phyloP scores from a whole-genome alignment of 2,113 vertebrate species.

The Pogonocichla stellata region DNA sequence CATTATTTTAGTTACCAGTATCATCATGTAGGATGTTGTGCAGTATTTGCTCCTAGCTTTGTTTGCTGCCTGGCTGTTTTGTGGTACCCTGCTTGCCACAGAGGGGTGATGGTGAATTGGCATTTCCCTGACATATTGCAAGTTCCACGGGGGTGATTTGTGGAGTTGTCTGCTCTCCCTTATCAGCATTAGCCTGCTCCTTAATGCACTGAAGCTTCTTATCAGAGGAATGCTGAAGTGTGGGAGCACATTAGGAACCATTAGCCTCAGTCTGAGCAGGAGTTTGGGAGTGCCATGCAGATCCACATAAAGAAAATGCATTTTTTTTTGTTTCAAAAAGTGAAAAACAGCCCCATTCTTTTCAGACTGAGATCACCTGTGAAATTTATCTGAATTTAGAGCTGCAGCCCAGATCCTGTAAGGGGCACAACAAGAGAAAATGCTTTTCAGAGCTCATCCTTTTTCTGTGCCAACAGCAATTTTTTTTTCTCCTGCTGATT shows the following conservation, averaged over 20 bases:
- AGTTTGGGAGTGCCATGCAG: not conserved
- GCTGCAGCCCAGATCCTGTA: not conserved
- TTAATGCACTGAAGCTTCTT: not conserved
- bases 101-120: not conserved
- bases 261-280: not conserved
- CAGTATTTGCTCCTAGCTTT: not conserved
- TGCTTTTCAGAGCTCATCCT: not conserved
- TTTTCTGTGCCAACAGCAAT: not conserved
- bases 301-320: not conserved
- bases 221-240: not conserved
- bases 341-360: not conserved
- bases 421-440: not conserved
- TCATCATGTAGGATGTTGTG: not conserved
- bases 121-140: not conserved
- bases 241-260: not conserved
- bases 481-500: not conserved
- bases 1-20: not conserved
- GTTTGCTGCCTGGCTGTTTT: not conserved
- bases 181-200: not conserved
- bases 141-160: not conserved
- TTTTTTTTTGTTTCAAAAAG: not conserved
- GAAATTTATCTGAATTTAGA: not conserved
- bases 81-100: not conserved
- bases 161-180: not conserved
- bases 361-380: not conserved